Evolutionary conservation across 2,797 vertebrate species (phyloP).

Genomic region (Merluccius polli): DNA sequence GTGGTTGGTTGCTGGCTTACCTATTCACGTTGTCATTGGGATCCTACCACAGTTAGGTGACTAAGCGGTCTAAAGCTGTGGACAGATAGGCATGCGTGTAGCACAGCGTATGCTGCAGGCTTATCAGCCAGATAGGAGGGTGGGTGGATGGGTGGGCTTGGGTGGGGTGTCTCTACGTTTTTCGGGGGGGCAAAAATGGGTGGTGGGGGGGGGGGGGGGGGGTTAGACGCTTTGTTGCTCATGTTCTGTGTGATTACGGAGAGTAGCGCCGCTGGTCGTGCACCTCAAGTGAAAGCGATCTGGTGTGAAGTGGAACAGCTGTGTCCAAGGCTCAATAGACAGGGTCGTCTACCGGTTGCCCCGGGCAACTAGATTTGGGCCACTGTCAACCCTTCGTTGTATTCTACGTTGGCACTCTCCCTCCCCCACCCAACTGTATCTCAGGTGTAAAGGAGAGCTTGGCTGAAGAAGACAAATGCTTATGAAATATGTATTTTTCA

Average conservation of each 20-base stretch:
- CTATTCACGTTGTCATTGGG: conserved; percentile 30
- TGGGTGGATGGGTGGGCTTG: conserved; percentile 11
- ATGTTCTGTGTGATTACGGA: conserved; percentile 36
- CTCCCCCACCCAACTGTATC: background rate
- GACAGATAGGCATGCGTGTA: conserved; percentile 34
- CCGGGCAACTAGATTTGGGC: background rate
- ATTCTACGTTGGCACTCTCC: too few species aligned
- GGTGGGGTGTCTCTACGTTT: conserved; percentile 19
- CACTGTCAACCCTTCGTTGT: too few species aligned
- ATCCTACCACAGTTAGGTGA: conserved; percentile 1
- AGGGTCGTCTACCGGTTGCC: background rate
- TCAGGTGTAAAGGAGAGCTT: background rate
- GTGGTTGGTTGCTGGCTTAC: conserved; percentile 42
- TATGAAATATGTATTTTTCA: too few species aligned
- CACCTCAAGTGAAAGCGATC: background rate
- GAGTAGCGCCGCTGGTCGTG: conserved; percentile 11
- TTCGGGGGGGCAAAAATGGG: conserved; percentile 19
- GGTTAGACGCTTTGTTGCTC: conserved; percentile 27
- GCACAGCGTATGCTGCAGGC: conserved; percentile 32
- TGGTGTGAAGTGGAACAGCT: background rate
- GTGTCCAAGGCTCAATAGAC: background rate
- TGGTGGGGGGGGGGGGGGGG: too few species aligned
- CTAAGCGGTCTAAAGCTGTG: conserved; percentile 12
- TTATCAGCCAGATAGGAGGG: conserved; percentile 52
- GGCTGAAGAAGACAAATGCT: background rate